These are phyloP conservation scores for Gallinago solitaria DNA, from an alignment of 2,797 vertebrate species.

Conservation along the genomic window DNA sequence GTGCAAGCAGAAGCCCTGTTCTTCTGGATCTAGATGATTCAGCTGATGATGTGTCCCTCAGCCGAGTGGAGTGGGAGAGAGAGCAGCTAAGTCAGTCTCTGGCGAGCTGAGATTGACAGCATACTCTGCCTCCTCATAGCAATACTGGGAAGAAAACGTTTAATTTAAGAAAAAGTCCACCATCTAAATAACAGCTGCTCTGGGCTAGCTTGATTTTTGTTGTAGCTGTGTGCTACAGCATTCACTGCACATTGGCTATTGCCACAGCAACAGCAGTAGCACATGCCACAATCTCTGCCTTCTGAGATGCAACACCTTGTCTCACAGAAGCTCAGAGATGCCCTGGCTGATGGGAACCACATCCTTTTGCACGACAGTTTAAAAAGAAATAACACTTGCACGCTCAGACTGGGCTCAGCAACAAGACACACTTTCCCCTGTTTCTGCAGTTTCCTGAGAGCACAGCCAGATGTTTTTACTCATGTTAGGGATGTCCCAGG, in stretches of 20 bases:
- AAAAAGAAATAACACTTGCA: conserved; percentile 31
- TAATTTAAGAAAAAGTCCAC: not conserved
- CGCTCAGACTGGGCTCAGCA: not conserved
- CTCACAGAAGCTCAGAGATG: not conserved
- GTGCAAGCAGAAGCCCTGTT: not conserved
- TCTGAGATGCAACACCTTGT: not conserved
- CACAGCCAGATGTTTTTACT: not conserved
- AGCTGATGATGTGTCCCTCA: not conserved
- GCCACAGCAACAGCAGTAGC: not conserved
- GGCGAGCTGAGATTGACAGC: not conserved
- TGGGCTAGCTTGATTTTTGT: not conserved
- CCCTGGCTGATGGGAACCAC: not conserved
- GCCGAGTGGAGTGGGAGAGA: not conserved
- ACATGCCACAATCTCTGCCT: not conserved
- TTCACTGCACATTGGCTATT: not conserved
- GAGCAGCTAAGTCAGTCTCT: not conserved
- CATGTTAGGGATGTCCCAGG: not conserved
- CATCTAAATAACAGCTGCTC: not conserved
- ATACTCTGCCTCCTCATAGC: not conserved
- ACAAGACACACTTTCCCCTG: not conserved
- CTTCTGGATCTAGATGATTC: not conserved
- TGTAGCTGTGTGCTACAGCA: not conserved
- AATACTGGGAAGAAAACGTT: not conserved
- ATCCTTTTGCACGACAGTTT: not conserved
- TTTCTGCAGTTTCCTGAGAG: conserved; percentile 1